A percentile compares a stretch with the other conserved stretches of the same genome.
Conservation (phyloP, 2,113 vertebrate genomes). For the Crypturellus undulatus region DNA sequence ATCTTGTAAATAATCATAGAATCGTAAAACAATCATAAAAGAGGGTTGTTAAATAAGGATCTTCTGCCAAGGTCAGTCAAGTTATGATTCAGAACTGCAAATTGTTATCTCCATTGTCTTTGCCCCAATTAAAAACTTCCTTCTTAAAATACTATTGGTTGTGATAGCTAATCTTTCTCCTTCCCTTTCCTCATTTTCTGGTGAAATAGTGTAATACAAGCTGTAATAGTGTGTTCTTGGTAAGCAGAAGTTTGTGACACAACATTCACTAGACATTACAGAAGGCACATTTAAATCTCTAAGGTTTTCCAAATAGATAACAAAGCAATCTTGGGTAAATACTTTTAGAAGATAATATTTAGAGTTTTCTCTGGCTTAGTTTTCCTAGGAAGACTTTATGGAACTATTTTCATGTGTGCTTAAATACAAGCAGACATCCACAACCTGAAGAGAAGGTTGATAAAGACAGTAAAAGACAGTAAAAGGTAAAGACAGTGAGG, state of each 20-base stretch:
- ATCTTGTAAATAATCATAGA: background rate
- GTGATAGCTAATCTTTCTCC: background rate
- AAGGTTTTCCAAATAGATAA: background rate
- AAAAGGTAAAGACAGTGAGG: too few species aligned
- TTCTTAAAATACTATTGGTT: background rate
- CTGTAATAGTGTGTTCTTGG: background rate
- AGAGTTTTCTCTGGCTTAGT: background rate
- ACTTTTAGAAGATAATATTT: background rate
- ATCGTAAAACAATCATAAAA: background rate
- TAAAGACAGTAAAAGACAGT: background rate
- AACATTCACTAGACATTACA: background rate
- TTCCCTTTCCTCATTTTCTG: background rate
- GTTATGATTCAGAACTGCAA: background rate
- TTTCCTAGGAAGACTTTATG: background rate
- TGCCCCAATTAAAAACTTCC: background rate
- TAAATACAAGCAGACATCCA: background rate
- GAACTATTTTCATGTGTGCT: background rate
- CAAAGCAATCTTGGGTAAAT: background rate
- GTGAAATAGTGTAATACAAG: background rate
- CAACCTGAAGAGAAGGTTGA: background rate
- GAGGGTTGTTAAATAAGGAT: background rate
- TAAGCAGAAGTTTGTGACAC: background rate
- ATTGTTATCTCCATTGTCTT: background rate
- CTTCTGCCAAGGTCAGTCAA: background rate
- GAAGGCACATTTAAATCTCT: background rate